Evolutionary conservation across 2,888 invertebrate species (phyloP), one percentile per base, ranked within the genome.

Genomic region (Troides aeacus): DNA sequence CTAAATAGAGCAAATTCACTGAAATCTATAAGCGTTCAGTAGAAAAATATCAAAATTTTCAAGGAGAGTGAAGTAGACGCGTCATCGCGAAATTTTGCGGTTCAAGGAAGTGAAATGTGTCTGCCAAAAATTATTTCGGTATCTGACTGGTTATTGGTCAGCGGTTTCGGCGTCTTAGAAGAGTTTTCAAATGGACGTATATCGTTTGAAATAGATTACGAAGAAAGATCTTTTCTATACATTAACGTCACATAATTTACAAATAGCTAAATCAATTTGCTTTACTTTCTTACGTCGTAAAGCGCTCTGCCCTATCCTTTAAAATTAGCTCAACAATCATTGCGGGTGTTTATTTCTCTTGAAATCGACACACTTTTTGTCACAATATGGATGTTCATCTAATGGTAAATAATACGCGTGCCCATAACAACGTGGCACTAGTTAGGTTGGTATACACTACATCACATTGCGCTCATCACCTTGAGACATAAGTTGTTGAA

Each of bases 51-150:
- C 59, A 42, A 66, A 42, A 66, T 61, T 62, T 66, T 70, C 70
- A 70, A 70, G 70, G 66, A 66, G 63, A 70, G 24, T 60, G 63
- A 66, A 63, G 64, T 61, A 64, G 23, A 73, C 76, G 79, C 84
- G 84, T 84, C 81, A 83, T 74, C 71, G 74, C 74, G 78, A 79
- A 84, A 81, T 76, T 81, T 74, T 77, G 76, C 77, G 75, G 78
- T 88, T 87, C 90, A 83, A 83, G 86, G 90, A 90, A 90, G 83
- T 80, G 72, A 66, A 74, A 74, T 79, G 78, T 77, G 82, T 82
- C 84, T 90, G 90, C 90, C 90, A 90, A 89, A 69, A 80, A 79
- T 75, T 84, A 86, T 88, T 88, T 89, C 85, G 82, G 82, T 76
- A 76, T 71, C 75, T 76, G 79, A 80, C 77, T 74, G 72, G 75